phyloP scores from a whole-genome alignment of 2,888 invertebrate species.

The Amphiduros pacificus region DNA sequence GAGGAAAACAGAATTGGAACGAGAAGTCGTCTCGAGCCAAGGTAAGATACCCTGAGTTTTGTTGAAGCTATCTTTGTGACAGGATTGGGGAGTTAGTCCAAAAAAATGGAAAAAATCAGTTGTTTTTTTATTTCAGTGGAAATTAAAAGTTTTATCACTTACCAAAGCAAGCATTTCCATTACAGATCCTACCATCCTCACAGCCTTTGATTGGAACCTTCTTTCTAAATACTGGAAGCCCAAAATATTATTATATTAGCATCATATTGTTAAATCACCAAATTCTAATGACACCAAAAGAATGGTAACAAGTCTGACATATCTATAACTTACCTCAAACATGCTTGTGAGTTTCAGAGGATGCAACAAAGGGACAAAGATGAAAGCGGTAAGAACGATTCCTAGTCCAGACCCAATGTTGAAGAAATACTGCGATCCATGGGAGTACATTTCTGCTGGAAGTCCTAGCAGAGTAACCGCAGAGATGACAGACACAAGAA shows the following conservation, averaged over 20 bases:
- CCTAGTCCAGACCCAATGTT: conserved; percentile 13
- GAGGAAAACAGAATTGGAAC: no score
- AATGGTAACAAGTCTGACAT: background rate
- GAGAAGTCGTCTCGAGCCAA: no score
- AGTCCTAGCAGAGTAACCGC: conserved; percentile 10
- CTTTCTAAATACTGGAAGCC: conserved; percentile 10
- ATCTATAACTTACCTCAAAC: conserved; percentile 1
- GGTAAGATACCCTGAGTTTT: no score
- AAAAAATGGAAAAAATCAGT: no score
- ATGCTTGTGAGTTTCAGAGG: conserved; percentile 8
- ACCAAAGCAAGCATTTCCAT: conserved; percentile 4
- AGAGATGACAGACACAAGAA: conserved; percentile 12
- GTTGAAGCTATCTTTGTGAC: no score
- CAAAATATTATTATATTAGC: background rate
- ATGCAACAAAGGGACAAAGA: conserved; percentile 14
- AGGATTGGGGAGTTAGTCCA: no score
- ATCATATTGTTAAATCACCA: no score
- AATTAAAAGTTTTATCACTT: background rate
- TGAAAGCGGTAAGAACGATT: conserved; percentile 4
- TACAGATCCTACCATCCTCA: background rate
- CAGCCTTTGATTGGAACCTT: background rate
- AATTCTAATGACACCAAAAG: background rate
- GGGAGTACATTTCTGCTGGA: conserved; percentile 1
- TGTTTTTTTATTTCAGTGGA: no score
- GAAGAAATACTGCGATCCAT: conserved; percentile 12